A percentile compares a stretch with the other conserved stretches of the same genome.
Conservation (phyloP, 2,888 invertebrate species). For the Cerastoderma edule region DNA sequence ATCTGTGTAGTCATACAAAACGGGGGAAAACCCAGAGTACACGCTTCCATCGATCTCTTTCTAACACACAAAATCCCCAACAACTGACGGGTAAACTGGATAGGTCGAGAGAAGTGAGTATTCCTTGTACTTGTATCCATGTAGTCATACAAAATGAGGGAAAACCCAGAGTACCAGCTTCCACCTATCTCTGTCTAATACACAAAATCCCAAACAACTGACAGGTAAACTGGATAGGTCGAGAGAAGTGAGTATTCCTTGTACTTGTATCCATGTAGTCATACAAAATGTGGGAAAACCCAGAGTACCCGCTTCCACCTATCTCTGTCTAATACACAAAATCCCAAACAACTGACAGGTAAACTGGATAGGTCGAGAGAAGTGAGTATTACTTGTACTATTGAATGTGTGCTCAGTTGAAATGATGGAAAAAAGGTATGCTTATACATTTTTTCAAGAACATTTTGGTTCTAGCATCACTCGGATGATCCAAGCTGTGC, state of each 20-base stretch:
- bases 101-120: constrained; percentile 69
- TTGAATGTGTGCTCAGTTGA: constrained; percentile 78
- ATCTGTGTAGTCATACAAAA: constrained; percentile 78
- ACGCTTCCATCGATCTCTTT: constrained; percentile 75
- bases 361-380: constrained; percentile 65
- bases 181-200: constrained; percentile 73
- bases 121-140: constrained; percentile 78
- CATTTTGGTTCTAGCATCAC: no score
- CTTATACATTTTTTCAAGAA: no score
- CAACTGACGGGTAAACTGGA: constrained; percentile 45
- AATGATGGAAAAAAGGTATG: constrained; percentile 69
- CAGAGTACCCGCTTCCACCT: constrained; percentile 77
- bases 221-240: constrained; percentile 51
- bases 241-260: constrained; percentile 69
- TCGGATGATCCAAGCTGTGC: no score
- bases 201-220: constrained; percentile 51
- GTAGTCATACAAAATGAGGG: constrained; percentile 76
- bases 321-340: constrained; percentile 68
- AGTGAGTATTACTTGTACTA: constrained; percentile 72
- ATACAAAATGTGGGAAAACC: constrained; percentile 71
- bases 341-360: constrained; percentile 44
- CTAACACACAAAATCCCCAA: constrained; percentile 63
- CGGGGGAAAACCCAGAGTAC: constrained; percentile 74
- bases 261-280: constrained; percentile 80
- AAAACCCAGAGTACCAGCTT: constrained; percentile 75